Evolutionary conservation across 2,888 invertebrate species (phyloP), one percentile per base, ranked within the genome.

Genomic region (Oligia strigilis): DNA sequence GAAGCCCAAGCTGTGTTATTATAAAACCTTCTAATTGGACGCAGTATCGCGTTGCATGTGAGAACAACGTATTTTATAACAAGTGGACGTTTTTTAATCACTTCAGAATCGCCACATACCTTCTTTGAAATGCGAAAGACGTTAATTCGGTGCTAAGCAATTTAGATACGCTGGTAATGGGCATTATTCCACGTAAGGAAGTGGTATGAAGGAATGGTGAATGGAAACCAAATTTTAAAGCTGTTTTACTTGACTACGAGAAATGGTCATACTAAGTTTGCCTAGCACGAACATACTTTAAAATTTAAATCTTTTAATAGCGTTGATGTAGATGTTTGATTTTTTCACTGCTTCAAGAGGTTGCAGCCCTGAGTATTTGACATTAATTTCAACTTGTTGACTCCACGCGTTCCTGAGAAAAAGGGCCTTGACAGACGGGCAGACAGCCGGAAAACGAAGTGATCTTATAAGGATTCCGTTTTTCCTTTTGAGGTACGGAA

Each of bases 31-130:
- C 67, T 87, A 83, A 88, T 88, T 88, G 76, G 75, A 81, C 66
- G 75, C 78, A 81, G 80, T 87, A 85, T 82, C 72, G 43, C 78
- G 58, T 83, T 78, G 83, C 85, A 88, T 85, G 87, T 77, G 55
- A 73, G 46, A 79, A 81, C 29, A 36, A 49, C 40, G 73, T 76
- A 82, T 78, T 81, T 78, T 29, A 80, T 75, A 82, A 76, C 65
- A 83, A 52, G 52, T 69, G 43, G 36, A 66, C 58, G 60, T 72
- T 79, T 80, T 76, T 77, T 72, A 72, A 86, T 71, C 65, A 85
- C 74, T 66, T 72, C 29, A 23, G n/a, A 64, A 58, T 62, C 36
- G 52, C 66, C n/a, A 65, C 52, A 71, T 73, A 52, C 66, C 13
- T 73, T 64, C n/a, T n/a, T 69, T 67, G 52, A 40, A 79, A 86